Evolutionary conservation across 2,797 vertebrate species (phyloP).

Genomic region (Danio tinwini): DNA sequence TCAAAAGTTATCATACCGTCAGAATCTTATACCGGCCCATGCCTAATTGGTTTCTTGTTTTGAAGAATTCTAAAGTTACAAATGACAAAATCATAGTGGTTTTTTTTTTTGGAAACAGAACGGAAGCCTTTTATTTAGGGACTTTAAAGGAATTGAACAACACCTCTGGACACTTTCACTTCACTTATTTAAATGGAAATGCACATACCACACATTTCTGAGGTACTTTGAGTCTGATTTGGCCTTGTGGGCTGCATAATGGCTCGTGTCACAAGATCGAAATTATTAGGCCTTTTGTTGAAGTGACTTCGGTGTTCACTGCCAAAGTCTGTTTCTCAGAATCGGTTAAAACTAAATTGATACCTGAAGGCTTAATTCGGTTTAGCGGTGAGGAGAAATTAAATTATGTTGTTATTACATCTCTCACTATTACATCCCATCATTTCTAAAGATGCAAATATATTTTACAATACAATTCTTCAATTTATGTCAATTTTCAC

Average conservation of each 20-base stretch:
- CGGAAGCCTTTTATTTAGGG: too few species aligned
- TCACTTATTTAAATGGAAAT: slow-evolving; percentile 32
- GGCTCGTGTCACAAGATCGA: slow-evolving; percentile 39
- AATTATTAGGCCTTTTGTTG: slow-evolving; percentile 4
- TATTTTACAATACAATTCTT: neutral
- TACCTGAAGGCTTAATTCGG: neutral
- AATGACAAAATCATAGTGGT: too few species aligned
- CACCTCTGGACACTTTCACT: slow-evolving; percentile 42
- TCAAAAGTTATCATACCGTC: too few species aligned
- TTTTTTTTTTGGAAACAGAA: neutral
- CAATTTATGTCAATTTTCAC: neutral
- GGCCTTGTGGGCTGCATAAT: neutral
- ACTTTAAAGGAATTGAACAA: neutral
- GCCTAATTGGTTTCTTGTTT: too few species aligned
- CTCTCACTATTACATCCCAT: neutral
- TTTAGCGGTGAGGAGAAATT: neutral
- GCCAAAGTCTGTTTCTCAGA: neutral
- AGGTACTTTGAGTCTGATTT: slow-evolving; percentile 21
- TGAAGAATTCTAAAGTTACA: too few species aligned
- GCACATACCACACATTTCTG: slow-evolving; percentile 16
- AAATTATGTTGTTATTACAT: neutral
- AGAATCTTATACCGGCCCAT: too few species aligned
- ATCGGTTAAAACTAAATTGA: neutral
- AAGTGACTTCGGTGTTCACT: slow-evolving; percentile 8
- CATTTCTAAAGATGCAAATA: neutral